Evolutionary conservation across 2,888 invertebrate species (phyloP).

Genomic region (Drosophila niveifrons): DNA sequence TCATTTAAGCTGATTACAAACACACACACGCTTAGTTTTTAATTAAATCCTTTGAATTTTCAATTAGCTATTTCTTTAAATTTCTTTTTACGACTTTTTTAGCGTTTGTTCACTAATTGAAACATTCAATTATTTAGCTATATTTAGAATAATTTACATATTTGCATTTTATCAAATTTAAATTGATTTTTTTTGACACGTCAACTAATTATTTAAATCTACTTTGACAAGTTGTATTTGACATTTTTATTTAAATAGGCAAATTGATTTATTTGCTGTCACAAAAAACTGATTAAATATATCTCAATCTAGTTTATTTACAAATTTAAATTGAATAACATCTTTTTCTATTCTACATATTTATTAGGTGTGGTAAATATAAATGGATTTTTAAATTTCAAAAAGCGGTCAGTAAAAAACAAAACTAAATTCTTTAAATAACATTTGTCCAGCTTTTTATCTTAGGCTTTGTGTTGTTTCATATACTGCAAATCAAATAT

Average conservation of each 20-base stretch:
- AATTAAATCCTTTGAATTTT: conserved; percentile 11
- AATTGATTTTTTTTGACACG: background rate
- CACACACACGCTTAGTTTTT: background rate
- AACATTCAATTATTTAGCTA: background rate
- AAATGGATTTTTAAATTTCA: no score
- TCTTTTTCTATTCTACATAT: no score
- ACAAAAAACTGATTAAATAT: no score
- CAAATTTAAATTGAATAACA: no score
- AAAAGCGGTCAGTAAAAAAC: no score
- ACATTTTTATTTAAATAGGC: background rate
- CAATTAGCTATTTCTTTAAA: conserved; percentile 4
- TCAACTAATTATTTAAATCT: background rate
- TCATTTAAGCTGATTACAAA: conserved; percentile 14
- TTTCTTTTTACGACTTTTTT: background rate
- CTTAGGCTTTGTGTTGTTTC: background rate
- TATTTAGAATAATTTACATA: background rate
- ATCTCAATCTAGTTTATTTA: no score
- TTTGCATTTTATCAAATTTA: background rate
- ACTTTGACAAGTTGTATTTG: background rate
- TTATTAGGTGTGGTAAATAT: no score
- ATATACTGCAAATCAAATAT: background rate
- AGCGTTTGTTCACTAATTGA: background rate
- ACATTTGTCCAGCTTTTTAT: no score
- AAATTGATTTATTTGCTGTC: no score
- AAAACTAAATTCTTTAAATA: no score